Conservation (phyloP, 2,888 invertebrate species). For the Eristalis pertinax region DNA sequence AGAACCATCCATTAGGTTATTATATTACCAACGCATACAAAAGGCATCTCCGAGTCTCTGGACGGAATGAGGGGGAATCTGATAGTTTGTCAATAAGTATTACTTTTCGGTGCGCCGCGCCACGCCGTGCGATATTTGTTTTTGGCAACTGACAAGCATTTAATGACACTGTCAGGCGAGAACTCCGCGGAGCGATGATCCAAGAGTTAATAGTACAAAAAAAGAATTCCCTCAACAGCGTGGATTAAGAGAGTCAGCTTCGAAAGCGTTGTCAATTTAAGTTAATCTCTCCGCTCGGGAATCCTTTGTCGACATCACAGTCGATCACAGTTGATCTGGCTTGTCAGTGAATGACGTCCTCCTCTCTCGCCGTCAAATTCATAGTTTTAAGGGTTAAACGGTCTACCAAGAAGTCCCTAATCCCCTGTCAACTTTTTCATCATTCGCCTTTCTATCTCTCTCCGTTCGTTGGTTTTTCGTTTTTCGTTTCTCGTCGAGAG, state of each 20-base stretch:
- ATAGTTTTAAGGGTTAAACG: conserved; percentile 21
- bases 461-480: neutral
- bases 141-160: conserved; percentile 26
- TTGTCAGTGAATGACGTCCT: neutral
- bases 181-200: conserved; percentile 3
- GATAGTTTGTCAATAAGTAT: conserved; percentile 54
- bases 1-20: conserved; percentile 54
- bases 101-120: neutral
- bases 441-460: neutral
- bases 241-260: conserved; percentile 6
- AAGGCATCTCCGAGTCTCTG: conserved; percentile 8
- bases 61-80: conserved; percentile 22
- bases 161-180: neutral
- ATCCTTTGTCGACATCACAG: conserved; percentile 2
- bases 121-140: neutral
- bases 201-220: neutral
- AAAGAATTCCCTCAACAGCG: neutral
- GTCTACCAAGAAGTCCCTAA: conserved; percentile 5
- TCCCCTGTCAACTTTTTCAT: conserved; percentile 6
- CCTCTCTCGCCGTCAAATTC: neutral
- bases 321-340: conserved; percentile 34
- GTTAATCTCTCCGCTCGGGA: conserved; percentile 13
- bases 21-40: conserved; percentile 47
- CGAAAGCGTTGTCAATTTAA: conserved; percentile 16
- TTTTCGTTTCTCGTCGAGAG: neutral